A percentile compares a stretch with the other conserved stretches of the same genome.
phyloP scores from a whole-genome alignment of 2,888 invertebrate genomes.

The Ethmia dodecea region DNA sequence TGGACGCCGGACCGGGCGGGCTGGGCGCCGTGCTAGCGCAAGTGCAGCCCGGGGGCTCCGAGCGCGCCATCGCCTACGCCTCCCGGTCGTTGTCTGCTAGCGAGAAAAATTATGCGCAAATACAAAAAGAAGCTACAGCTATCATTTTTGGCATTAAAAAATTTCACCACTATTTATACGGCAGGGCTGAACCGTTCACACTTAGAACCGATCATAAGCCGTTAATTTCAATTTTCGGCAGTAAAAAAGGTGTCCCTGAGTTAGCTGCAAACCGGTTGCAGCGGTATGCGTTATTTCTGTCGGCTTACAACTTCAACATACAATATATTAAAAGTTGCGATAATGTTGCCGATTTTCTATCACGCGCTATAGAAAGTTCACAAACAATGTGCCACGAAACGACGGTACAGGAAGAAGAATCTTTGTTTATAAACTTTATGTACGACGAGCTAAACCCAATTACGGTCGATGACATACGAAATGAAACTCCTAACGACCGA shows the following conservation, averaged over 20 bases:
- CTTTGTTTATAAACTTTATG: too few relatives aligned
- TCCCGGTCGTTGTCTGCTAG: slow-evolving; percentile 3
- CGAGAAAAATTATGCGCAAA: slow-evolving; percentile 1
- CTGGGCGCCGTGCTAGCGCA: not conserved
- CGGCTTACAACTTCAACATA: slow-evolving; percentile 7
- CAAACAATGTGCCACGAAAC: too few relatives aligned
- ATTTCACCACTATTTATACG: slow-evolving; percentile 13
- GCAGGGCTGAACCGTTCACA: slow-evolving; percentile 4
- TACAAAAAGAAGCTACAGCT: slow-evolving; percentile 1
- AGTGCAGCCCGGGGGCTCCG: not conserved
- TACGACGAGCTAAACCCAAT: too few relatives aligned
- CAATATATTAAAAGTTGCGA: slow-evolving; percentile 6
- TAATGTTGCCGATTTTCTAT: slow-evolving; percentile 3
- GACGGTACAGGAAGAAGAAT: too few relatives aligned
- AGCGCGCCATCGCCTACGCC: slow-evolving; percentile 9
- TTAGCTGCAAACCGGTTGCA: slow-evolving; percentile 10
- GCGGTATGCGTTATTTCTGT: slow-evolving; percentile 9
- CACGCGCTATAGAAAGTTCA: too few relatives aligned
- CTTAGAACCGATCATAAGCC: slow-evolving; percentile 10
- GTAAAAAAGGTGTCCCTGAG: slow-evolving; percentile 3
- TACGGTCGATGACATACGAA: too few relatives aligned
- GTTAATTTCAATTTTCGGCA: slow-evolving; percentile 5
- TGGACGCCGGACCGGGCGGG: not conserved
- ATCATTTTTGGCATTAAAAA: slow-evolving; percentile 8
- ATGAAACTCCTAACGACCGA: too few relatives aligned